phyloP scores from a whole-genome alignment of 2,113 vertebrate genomes.

The Globicephala melas region DNA sequence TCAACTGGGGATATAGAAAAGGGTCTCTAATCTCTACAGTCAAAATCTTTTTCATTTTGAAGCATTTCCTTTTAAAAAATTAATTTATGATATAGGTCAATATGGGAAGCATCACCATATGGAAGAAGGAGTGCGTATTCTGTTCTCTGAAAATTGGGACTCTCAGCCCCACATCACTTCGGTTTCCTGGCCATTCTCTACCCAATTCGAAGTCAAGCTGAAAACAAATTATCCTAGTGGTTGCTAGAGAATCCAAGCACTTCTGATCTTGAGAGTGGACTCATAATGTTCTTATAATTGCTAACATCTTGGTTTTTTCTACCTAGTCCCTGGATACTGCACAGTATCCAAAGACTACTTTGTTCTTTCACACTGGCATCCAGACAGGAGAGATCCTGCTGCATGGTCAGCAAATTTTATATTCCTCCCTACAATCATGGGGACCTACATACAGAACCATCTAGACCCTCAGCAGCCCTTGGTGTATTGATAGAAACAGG shows the following conservation, averaged over 20 bases:
- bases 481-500: neutral
- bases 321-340: neutral
- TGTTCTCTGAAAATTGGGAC: neutral
- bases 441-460: neutral
- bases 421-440: neutral
- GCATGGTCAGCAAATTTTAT: neutral
- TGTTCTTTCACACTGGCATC: neutral
- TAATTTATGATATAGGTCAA: neutral
- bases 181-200: neutral
- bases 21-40: neutral
- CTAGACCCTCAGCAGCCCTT: neutral
- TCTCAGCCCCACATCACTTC: neutral
- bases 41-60: neutral
- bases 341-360: neutral
- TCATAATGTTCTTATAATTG: neutral
- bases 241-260: neutral
- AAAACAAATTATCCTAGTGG: neutral
- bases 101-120: neutral
- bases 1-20: neutral
- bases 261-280: neutral
- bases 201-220: neutral
- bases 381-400: neutral
- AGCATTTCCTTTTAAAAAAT: conserved; percentile 10
- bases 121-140: neutral
- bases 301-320: neutral